phyloP scores from a whole-genome alignment of 92 coral and sea anemone species.

The Diadumene lineata region DNA sequence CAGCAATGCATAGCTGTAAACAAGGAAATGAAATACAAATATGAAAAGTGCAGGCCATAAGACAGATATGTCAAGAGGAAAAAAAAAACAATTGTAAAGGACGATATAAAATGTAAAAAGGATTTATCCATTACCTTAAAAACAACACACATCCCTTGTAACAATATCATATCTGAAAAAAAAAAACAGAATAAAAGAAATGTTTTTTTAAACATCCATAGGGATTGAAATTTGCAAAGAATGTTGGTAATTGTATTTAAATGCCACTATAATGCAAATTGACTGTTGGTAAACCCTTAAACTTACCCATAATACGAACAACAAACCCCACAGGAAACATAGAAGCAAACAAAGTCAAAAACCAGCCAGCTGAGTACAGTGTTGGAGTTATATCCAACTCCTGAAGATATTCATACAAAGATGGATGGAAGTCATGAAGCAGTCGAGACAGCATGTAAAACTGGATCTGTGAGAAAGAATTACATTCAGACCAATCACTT shows the following conservation, averaged over 20 bases:
- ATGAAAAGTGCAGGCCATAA: background rate
- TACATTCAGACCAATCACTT: too few species aligned
- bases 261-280: too few species aligned
- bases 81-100: background rate
- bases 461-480: conserved; percentile 61
- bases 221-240: too few species aligned
- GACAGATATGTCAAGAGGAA: background rate
- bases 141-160: conserved; percentile 82
- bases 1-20: background rate
- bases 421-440: conserved; percentile 74
- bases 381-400: conserved; percentile 92
- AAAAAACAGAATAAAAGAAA: background rate
- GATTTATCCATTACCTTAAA: too few species aligned
- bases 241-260: too few species aligned
- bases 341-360: conserved; percentile 94
- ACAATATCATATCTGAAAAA: conserved; percentile 81
- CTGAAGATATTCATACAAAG: conserved; percentile 75
- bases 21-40: background rate
- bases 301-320: conserved; percentile 91
- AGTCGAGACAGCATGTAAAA: conserved; percentile 91
- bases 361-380: conserved; percentile 97
- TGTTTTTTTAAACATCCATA: too few species aligned
- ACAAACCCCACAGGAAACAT: conserved; percentile 93
- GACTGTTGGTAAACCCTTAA: background rate
- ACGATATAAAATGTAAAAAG: background rate